Evolutionary conservation across 2,113 vertebrate species (phyloP).

Genomic region (Lepus timidus): DNA sequence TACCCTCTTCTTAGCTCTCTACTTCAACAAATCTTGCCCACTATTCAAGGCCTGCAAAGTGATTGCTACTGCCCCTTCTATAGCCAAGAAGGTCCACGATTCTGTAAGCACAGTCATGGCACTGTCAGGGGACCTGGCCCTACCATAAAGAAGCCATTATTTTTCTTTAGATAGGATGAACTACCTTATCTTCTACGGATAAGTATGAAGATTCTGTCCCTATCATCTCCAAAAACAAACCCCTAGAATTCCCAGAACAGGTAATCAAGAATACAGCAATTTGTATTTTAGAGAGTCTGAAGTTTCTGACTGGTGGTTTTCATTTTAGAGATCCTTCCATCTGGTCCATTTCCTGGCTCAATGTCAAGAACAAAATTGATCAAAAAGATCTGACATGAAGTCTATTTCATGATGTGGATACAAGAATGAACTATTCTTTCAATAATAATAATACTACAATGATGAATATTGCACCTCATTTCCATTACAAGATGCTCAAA

Average conservation of each 20-base stretch:
- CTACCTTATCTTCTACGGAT: background rate
- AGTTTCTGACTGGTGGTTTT: background rate
- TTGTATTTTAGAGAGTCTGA: background rate
- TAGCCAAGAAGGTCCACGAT: background rate
- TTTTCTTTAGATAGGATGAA: slow-evolving; percentile 12
- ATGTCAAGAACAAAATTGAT: background rate
- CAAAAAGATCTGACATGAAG: slow-evolving; percentile 33
- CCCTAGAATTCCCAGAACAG: background rate
- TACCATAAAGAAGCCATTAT: background rate
- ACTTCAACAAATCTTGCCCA: background rate
- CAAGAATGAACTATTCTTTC: slow-evolving; percentile 32
- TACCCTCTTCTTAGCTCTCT: background rate
- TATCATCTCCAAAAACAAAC: background rate
- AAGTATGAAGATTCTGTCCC: background rate
- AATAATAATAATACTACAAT: background rate
- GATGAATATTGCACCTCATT: background rate
- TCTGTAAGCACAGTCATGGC: background rate
- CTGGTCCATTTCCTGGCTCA: background rate
- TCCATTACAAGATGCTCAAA: slow-evolving; percentile 9
- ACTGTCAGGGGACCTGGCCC: background rate
- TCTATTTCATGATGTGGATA: background rate
- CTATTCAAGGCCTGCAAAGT: background rate
- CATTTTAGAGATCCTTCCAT: slow-evolving; percentile 35
- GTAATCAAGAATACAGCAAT: background rate
- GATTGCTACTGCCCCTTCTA: background rate